phyloP scores from a whole-genome alignment of 2,113 vertebrate species.

The Alligator mississippiensis region DNA sequence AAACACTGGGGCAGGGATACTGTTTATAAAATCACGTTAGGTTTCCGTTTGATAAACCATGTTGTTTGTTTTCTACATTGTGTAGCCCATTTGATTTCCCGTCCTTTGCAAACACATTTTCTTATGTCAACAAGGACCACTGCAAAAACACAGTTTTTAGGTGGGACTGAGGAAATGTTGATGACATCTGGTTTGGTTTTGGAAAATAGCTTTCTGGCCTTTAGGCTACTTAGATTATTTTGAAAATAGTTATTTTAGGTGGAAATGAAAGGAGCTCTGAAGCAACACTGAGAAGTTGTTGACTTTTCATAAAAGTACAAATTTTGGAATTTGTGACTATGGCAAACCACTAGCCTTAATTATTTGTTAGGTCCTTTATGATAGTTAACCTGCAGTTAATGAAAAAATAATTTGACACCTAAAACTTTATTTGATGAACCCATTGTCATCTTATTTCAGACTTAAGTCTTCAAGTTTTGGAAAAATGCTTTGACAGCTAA shows the following conservation, averaged over 20 bases:
- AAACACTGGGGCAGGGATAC: background rate
- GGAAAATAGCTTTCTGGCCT: background rate
- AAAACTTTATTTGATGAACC: background rate
- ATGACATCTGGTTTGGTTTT: background rate
- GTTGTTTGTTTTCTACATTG: background rate
- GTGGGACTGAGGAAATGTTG: background rate
- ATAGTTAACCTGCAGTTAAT: background rate
- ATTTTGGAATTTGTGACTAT: background rate
- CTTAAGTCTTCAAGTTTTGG: background rate
- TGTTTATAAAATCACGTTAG: background rate
- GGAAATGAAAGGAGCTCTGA: background rate
- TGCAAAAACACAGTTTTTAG: background rate
- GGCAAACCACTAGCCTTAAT: background rate
- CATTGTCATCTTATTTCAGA: background rate
- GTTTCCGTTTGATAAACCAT: background rate
- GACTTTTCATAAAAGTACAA: background rate
- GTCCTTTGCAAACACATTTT: background rate
- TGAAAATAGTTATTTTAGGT: background rate
- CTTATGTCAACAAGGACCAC: background rate
- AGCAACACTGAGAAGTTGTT: background rate
- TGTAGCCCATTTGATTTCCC: background rate
- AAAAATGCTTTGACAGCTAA: background rate
- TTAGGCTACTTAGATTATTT: background rate
- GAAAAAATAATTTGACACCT: background rate
- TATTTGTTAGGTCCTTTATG: background rate